Evolutionary conservation across 2,113 vertebrate species (phyloP).

Genomic region (Sceloporus tristichus): DNA sequence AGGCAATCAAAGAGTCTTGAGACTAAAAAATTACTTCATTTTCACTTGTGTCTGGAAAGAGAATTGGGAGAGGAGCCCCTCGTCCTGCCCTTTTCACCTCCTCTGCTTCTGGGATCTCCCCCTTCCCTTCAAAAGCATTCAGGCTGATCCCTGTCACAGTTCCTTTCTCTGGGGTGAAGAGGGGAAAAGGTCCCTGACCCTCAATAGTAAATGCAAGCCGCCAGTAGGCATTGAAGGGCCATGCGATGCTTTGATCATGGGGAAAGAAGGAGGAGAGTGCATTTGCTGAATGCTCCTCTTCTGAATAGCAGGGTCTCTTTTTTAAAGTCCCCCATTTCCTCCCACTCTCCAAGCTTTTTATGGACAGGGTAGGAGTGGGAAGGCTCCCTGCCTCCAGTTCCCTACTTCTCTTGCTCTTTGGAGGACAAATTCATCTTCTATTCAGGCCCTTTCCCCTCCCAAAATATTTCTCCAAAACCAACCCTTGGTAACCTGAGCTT

Average conservation of each 20-base stretch:
- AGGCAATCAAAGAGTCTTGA: no score
- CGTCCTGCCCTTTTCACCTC: no score
- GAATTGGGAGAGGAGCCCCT: background rate
- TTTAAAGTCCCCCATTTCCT: background rate
- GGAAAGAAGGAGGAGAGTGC: no score
- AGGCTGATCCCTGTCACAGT: background rate
- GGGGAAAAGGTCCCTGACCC: slow-evolving; percentile 1
- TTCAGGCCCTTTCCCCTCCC: background rate
- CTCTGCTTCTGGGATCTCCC: background rate
- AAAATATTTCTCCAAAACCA: background rate
- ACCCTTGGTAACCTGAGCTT: no score
- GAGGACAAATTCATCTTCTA: background rate
- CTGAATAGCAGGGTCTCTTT: background rate
- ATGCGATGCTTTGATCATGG: background rate
- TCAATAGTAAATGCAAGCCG: background rate
- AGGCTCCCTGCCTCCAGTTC: background rate
- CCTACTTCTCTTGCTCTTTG: no score
- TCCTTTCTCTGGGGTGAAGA: background rate
- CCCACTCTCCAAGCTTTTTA: background rate
- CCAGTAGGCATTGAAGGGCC: background rate
- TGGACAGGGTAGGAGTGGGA: background rate
- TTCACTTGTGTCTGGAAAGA: background rate
- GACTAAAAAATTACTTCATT: no score
- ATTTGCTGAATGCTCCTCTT: background rate
- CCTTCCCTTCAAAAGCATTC: background rate